Percentiles rank a stretch among this genome's conserved stretches.
Conservation (phyloP, 2,113 vertebrate species). For the Cathartes aura region DNA sequence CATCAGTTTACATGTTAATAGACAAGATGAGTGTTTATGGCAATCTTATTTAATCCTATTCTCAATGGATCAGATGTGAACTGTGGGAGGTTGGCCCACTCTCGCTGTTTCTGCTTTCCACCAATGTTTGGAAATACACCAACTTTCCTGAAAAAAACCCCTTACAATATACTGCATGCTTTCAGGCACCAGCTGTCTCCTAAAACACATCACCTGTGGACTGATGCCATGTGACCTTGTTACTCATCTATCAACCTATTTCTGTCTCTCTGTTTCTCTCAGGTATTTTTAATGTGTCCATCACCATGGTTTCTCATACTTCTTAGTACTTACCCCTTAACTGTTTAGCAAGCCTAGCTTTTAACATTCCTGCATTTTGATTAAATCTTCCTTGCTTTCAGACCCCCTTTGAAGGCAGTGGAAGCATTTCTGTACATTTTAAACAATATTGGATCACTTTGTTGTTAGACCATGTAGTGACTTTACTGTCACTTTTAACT, state of each 20-base stretch:
- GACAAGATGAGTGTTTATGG: constrained; percentile 1
- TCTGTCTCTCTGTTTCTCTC: neutral
- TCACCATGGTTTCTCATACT: neutral
- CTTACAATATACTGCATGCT: neutral
- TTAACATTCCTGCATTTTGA: neutral
- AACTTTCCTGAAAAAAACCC: neutral
- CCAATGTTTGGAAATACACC: constrained; percentile 24
- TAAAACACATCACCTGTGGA: constrained; percentile 16
- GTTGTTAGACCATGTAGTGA: neutral
- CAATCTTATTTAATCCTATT: neutral
- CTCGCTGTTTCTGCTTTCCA: neutral
- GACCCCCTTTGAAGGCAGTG: neutral
- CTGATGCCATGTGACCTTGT: neutral
- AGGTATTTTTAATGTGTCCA: neutral
- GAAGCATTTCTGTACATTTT: neutral
- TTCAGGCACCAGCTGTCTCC: constrained; percentile 20
- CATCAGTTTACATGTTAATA: constrained; percentile 16
- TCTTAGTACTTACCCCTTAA: neutral
- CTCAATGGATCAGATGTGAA: constrained; percentile 25
- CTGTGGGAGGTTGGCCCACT: constrained; percentile 36
- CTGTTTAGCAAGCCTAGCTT: neutral
- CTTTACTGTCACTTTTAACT: neutral
- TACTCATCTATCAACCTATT: constrained; percentile 2
- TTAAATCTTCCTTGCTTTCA: neutral
- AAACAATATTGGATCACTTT: neutral